These are phyloP conservation scores for Melanogrammus aeglefinus DNA, from an alignment of 2,797 vertebrate species.

Conservation along the genomic window DNA sequence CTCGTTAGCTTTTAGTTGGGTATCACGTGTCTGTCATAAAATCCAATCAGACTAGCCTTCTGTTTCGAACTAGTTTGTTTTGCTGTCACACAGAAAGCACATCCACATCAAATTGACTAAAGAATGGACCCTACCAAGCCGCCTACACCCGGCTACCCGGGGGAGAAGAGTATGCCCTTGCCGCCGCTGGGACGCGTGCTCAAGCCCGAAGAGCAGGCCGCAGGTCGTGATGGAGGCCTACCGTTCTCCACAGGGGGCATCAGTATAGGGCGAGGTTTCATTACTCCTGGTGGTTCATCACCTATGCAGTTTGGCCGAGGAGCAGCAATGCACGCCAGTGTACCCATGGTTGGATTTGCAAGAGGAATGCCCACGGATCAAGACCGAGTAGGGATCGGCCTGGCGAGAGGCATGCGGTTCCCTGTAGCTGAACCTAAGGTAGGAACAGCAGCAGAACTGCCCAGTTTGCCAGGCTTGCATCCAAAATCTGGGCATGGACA, in stretches of 20 bases:
- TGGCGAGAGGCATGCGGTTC: slow-evolving; percentile 49
- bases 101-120: background rate
- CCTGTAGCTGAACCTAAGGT: slow-evolving; percentile 31
- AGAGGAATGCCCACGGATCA: slow-evolving; percentile 42
- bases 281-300: slow-evolving; percentile 8
- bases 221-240: slow-evolving; percentile 58
- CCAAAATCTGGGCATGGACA: slow-evolving; percentile 3
- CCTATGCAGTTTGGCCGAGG: slow-evolving; percentile 24
- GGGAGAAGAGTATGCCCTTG: slow-evolving; percentile 31
- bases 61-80: background rate
- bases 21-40: background rate
- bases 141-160: slow-evolving; percentile 25
- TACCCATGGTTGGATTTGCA: slow-evolving; percentile 34
- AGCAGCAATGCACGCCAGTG: background rate
- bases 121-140: slow-evolving; percentile 68
- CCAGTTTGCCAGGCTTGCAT: slow-evolving; percentile 20
- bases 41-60: background rate
- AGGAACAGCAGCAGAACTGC: slow-evolving; percentile 38
- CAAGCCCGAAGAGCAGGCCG: slow-evolving; percentile 24
- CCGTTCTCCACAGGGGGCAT: slow-evolving; percentile 29
- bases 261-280: slow-evolving; percentile 45
- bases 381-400: slow-evolving; percentile 37
- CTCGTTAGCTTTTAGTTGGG: background rate
- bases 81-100: background rate
- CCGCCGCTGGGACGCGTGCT: slow-evolving; percentile 45